Evolutionary conservation across 1,140 invertebrate species (phyloP).

Genomic region (Doryteuthis pealeii): DNA sequence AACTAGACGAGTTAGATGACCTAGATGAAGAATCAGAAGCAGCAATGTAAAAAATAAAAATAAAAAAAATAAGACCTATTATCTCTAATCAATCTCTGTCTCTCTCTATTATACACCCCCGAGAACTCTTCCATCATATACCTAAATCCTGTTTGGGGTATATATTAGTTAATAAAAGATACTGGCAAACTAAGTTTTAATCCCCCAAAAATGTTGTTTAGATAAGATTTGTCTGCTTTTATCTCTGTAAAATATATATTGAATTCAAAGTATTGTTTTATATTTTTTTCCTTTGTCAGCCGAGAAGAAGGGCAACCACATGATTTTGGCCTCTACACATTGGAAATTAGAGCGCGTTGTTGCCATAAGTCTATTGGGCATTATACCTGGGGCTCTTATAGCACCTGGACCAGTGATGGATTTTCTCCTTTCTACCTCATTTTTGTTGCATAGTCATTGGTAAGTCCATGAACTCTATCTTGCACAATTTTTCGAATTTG

Average conservation of each 20-base stretch:
- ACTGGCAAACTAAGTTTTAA: too few relatives aligned
- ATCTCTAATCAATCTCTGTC: neutral
- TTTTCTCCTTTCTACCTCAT: constrained; percentile 36
- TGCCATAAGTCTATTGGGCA: constrained; percentile 41
- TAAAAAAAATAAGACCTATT: neutral
- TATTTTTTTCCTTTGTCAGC: constrained; percentile 30
- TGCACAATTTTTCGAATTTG: neutral
- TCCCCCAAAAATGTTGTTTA: too few relatives aligned
- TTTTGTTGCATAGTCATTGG: constrained; percentile 52
- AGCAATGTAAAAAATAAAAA: too few relatives aligned
- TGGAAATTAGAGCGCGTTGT: constrained; percentile 52
- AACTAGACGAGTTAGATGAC: too few relatives aligned
- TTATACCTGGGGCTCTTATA: constrained; percentile 46
- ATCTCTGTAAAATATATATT: constrained; percentile 6
- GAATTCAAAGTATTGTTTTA: neutral
- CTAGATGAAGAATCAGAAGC: too few relatives aligned
- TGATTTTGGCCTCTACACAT: constrained; percentile 48
- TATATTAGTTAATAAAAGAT: too few relatives aligned
- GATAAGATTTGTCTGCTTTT: too few relatives aligned
- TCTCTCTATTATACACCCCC: too few relatives aligned
- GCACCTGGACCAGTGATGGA: constrained; percentile 41
- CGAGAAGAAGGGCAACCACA: constrained; percentile 46
- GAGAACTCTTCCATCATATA: too few relatives aligned
- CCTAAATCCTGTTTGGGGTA: too few relatives aligned
- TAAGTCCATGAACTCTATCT: constrained; percentile 21